These are phyloP conservation scores for Hecatera dysodea DNA, from an alignment of 2,888 invertebrate genomes.

Conservation along the genomic window DNA sequence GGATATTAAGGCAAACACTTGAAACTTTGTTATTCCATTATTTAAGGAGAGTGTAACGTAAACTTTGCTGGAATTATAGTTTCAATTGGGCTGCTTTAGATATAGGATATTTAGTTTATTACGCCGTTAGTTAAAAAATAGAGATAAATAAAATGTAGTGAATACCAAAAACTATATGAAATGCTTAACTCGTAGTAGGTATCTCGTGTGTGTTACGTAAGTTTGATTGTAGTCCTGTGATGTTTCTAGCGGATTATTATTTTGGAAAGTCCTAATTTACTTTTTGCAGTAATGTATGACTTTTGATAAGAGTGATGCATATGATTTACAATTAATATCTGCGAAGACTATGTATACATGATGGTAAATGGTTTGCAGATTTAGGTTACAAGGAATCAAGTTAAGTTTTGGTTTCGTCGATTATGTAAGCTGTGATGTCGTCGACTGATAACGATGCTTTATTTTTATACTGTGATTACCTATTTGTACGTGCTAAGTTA, in stretches of 20 bases:
- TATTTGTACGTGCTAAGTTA: slow-evolving; percentile 84
- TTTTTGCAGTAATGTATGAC: slow-evolving; percentile 49
- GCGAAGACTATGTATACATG: slow-evolving; percentile 59
- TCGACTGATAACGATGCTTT: slow-evolving; percentile 89
- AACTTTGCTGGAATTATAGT: slow-evolving; percentile 52
- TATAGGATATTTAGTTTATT: slow-evolving; percentile 54
- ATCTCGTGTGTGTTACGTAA: slow-evolving; percentile 55
- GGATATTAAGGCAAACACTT: slow-evolving; percentile 25
- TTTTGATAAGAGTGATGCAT: slow-evolving; percentile 50
- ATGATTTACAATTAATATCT: slow-evolving; percentile 62
- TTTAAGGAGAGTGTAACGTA: slow-evolving; percentile 34
- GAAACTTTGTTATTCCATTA: slow-evolving; percentile 56
- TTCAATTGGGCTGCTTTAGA: slow-evolving; percentile 59
- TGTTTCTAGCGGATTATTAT: slow-evolving; percentile 58
- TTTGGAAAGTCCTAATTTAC: slow-evolving; percentile 50
- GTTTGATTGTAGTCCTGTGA: slow-evolving; percentile 65
- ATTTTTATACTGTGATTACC: slow-evolving; percentile 90
- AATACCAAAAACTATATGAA: slow-evolving; percentile 66
- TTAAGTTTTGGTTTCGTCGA: slow-evolving; percentile 81
- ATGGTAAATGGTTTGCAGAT: slow-evolving; percentile 64
- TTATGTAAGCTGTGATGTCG: slow-evolving; percentile 88
- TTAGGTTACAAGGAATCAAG: slow-evolving; percentile 74
- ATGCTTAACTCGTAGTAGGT: slow-evolving; percentile 63
- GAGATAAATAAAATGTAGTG: slow-evolving; percentile 51
- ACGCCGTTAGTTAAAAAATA: slow-evolving; percentile 52